Base-by-base conservation (phyloP, 2,113 vertebrate genomes). In the Psilopsiagon aymara region DNA sequence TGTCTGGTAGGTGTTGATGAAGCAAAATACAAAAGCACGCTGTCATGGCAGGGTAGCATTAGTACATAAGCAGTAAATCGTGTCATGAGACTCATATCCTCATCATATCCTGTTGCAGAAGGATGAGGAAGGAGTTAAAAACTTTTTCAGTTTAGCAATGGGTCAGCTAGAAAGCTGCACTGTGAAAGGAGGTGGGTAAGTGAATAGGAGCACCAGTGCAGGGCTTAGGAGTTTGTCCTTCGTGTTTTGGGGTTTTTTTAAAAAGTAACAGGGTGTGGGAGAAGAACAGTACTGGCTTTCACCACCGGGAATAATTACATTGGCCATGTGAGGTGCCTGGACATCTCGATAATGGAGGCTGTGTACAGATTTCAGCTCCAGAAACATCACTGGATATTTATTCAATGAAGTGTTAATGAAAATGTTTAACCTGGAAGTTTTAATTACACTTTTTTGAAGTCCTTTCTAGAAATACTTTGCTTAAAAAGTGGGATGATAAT, bases 1-100 rank as follows among this genome's bases (percentile, higher is more conserved):
- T 98, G 98, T n/a, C 96, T 99, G 98, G 99, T 99, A 94, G 98
- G 99, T 97, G 80, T 43, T 77, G 66, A 44, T 28, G 10, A 43
- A 82, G n/a, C 28, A 55, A 78, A 92, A 43, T n/a, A 24, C 28
- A 68, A 25, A 51, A 82, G 57, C 62, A 82, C 4, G 1, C 55
- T 82, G 23, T 1, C 33, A 20, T n/a, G 21, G 39, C 85, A 77
- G 82, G 57, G 78, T 79, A 41, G 39, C 41, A 27, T 5, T 17
- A 25, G 16, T 69, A 69, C 39, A 49, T 31, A 46, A 67, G 33
- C 79, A 95, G 43, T 37, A 37, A 7, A 7, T 5, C 2, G 14
- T 60, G 7, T 52, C 21, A 68, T 8, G 9, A 41, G 37, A 31
- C 12, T 7, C 5, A 0, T 1, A 1, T 82, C 52, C 14, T 92